Conservation (phyloP, 2,888 invertebrate genomes). For the Plutella xylostella region DNA sequence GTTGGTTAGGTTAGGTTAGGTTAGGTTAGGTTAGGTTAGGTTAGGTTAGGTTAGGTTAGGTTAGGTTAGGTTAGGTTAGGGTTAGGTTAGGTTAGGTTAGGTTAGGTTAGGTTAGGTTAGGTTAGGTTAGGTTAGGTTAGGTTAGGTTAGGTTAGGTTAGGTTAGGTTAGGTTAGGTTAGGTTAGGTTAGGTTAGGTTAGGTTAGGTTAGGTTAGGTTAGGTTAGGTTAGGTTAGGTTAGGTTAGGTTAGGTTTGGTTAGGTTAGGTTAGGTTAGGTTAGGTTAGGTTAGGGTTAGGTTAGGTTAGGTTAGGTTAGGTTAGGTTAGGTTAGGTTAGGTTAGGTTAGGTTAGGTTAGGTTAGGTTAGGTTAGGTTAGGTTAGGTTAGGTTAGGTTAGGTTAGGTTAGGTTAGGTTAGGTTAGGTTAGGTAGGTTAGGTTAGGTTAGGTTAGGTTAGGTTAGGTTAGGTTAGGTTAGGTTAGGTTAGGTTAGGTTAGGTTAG, state of each 20-base stretch:
- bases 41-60: too few relatives aligned
- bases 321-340: constrained; percentile 9
- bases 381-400: constrained; percentile 8
- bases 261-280: too few relatives aligned
- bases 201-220: constrained; percentile 11
- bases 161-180: constrained; percentile 15
- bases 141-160: constrained; percentile 15
- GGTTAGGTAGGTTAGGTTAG: constrained; percentile 9
- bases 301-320: constrained; percentile 9
- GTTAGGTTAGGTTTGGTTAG: too few relatives aligned
- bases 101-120: constrained; percentile 16
- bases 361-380: constrained; percentile 8
- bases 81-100: constrained; percentile 16
- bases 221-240: constrained; percentile 12
- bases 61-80: too few relatives aligned
- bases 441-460: constrained; percentile 10
- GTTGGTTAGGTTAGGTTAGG: too few relatives aligned
- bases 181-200: constrained; percentile 10
- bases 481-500: constrained; percentile 12
- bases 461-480: constrained; percentile 11
- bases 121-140: constrained; percentile 15
- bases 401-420: constrained; percentile 11
- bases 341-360: constrained; percentile 9
- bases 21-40: too few relatives aligned
- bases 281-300: constrained; percentile 7